Evolutionary conservation across 64 coral and sea anemone genomes (phyloP), one percentile per base, ranked within the genome.

Genomic region (Montipora foliosa): DNA sequence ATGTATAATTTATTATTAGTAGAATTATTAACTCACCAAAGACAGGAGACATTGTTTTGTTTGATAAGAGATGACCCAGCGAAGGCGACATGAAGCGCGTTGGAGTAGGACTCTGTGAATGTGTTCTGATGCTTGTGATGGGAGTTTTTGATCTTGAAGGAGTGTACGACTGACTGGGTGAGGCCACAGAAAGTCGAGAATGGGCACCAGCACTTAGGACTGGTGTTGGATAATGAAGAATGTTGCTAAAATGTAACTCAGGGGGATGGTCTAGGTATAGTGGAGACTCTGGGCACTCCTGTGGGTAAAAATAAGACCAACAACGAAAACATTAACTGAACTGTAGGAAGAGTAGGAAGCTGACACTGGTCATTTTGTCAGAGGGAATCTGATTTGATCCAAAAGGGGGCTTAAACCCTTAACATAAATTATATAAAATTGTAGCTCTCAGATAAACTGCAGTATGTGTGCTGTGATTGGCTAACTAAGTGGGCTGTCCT

Each of bases 241-340:
- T 86, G 8, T 86, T 15, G 74, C 81, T 88, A 67, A 78, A 71
- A 10, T 87, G 92, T 52, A 83, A 66, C 68, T 83, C 76, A 46
- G 80, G 58, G 44, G 90, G 87, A 25, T 57, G 82, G 9, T 95
- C 90, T 79, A 82, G 20, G 25, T 74, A 52, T 44, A 53, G 46
- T 61, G 94, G 94, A 45, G 94, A 91, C 29, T 94, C 88, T 84
- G 97, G 97, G 37, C 64, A 91, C 52, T 98, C 94, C 97, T 98
- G 70, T 2, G 7, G 6, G 79, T 14, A 10, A 90, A 79, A 53
- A 21, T 19, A 13, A 76, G 67, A 55, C 37, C 37, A 37, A 37
- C 0, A 37, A 37, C 37, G 2, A 1, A 37, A 37, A 37, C 37
- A 37, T 37, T 37, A 37, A 37, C 37, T 37, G 37, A 37, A 37